Evolutionary conservation across 1,140 invertebrate genomes (phyloP).

Genomic region (Camponotus vicinus): DNA sequence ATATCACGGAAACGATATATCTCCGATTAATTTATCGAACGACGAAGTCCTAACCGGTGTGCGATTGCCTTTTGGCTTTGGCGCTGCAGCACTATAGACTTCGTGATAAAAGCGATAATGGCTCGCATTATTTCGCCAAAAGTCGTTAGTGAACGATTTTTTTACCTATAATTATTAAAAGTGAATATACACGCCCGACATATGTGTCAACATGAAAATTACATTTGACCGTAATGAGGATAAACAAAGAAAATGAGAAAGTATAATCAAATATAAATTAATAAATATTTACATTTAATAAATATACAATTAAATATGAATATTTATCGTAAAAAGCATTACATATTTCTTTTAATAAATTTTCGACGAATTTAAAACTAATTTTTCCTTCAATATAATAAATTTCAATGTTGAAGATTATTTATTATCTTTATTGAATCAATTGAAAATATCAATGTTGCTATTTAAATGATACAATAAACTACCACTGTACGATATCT

Average conservation of each 20-base stretch:
- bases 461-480: not conserved
- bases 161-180: constrained; percentile 18
- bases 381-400: not conserved
- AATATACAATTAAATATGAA: not conserved
- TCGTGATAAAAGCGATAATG: constrained; percentile 21
- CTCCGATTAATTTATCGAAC: constrained; percentile 24
- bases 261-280: not conserved
- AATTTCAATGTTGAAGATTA: not conserved
- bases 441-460: not conserved
- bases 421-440: not conserved
- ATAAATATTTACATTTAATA: constrained; percentile 12
- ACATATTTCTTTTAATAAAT: not conserved
- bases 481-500: not conserved
- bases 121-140: constrained; percentile 26
- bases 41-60: not conserved
- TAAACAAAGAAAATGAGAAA: not conserved
- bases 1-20: not conserved
- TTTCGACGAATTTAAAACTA: not conserved
- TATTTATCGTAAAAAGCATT: not conserved
- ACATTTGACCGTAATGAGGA: not conserved
- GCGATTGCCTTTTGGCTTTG: constrained; percentile 37
- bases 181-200: not conserved
- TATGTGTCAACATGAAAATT: not conserved
- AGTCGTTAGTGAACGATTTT: constrained; percentile 16
- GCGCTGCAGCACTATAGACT: not conserved